Percentiles rank a stretch among this genome's conserved stretches.
phyloP scores from a whole-genome alignment of 2,113 vertebrate species.

The Cynocephalus volans region DNA sequence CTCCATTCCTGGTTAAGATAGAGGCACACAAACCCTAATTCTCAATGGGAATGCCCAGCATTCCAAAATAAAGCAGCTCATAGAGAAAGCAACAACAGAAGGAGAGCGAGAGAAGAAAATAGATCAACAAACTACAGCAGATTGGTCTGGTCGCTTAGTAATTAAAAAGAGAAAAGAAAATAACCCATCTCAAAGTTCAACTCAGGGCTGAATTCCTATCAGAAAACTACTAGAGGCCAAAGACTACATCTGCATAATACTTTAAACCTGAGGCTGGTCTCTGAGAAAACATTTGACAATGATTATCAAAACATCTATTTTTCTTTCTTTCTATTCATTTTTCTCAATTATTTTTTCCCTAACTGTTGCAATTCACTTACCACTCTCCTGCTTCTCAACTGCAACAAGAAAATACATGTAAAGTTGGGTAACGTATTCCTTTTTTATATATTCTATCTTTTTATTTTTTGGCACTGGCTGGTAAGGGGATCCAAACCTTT shows the following conservation, averaged over 20 bases:
- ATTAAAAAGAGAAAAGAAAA: slow-evolving; percentile 84
- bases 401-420: not conserved
- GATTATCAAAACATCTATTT: not conserved
- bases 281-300: slow-evolving; percentile 62
- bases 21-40: not conserved
- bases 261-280: slow-evolving; percentile 70
- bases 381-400: slow-evolving; percentile 1
- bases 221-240: slow-evolving; percentile 73
- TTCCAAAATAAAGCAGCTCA: slow-evolving; percentile 67
- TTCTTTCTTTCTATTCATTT: slow-evolving; percentile 52
- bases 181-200: slow-evolving; percentile 81
- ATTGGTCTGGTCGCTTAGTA: slow-evolving; percentile 63
- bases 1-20: slow-evolving; percentile 26
- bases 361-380: not conserved
- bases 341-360: slow-evolving; percentile 56
- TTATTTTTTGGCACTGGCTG: too few relatives aligned
- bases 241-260: slow-evolving; percentile 71
- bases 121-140: slow-evolving; percentile 60
- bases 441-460: not conserved
- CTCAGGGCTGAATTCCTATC: slow-evolving; percentile 86
- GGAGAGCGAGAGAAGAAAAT: slow-evolving; percentile 61
- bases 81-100: slow-evolving; percentile 62
- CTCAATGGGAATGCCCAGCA: not conserved
- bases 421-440: not conserved
- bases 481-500: too few relatives aligned